Conservation (phyloP, 2,113 vertebrate genomes). For the Oreochromis aureus region DNA sequence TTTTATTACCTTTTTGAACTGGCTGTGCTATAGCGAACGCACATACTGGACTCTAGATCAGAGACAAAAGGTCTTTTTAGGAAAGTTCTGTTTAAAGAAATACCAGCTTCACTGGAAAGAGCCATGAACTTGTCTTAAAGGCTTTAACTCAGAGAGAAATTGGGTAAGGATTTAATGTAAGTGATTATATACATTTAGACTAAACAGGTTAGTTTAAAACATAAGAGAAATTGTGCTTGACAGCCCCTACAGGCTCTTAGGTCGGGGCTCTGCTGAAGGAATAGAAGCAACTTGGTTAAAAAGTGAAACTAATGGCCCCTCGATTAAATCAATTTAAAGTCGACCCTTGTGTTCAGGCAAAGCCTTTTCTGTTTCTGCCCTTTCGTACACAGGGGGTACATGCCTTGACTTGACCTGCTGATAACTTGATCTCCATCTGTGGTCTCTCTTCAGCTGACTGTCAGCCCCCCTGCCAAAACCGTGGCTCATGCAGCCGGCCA, state of each 20-base stretch:
- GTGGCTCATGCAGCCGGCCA: slow-evolving; percentile 76
- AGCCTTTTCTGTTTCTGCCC: slow-evolving; percentile 24
- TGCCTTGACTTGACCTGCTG: slow-evolving; percentile 31
- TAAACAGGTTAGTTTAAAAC: slow-evolving; percentile 41
- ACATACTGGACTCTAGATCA: slow-evolving; percentile 14
- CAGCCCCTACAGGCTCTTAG: slow-evolving; percentile 31
- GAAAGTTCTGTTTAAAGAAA: slow-evolving; percentile 14
- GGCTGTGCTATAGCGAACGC: slow-evolving; percentile 9
- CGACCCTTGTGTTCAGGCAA: slow-evolving; percentile 13
- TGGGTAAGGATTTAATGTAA: slow-evolving; percentile 48
- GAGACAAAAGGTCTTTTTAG: slow-evolving; percentile 22
- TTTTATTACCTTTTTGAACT: slow-evolving; percentile 40
- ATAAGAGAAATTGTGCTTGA: slow-evolving; percentile 47
- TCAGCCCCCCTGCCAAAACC: slow-evolving; percentile 77
- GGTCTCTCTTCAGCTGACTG: slow-evolving; percentile 72
- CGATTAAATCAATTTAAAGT: slow-evolving; percentile 55
- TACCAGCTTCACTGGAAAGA: neutral
- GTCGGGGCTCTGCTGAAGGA: neutral
- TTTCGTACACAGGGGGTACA: neutral
- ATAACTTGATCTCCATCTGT: slow-evolving; percentile 48
- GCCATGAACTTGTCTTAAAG: neutral
- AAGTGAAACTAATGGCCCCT: slow-evolving; percentile 42
- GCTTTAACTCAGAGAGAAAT: slow-evolving; percentile 37
- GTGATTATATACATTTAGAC: slow-evolving; percentile 46
- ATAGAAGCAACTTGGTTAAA: slow-evolving; percentile 15